Percentiles rank a stretch among this genome's conserved stretches.
Conservation (phyloP, 2,888 invertebrate genomes). For the Hoplodrina blanda region DNA sequence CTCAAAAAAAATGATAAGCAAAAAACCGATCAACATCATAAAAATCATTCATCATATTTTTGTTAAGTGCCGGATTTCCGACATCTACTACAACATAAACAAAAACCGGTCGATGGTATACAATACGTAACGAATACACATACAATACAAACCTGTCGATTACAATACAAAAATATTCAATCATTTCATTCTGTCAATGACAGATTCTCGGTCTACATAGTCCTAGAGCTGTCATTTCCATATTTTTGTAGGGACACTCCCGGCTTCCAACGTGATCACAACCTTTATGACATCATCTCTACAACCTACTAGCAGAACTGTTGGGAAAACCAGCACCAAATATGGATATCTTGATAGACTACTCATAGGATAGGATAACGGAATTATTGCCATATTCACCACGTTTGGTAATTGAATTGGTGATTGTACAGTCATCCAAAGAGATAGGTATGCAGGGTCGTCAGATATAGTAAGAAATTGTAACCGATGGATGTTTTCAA, state of each 20-base stretch:
- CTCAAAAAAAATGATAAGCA: not conserved
- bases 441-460: too few species aligned
- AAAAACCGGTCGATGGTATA: conserved; percentile 38
- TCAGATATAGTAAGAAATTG: too few species aligned
- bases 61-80: conserved; percentile 51
- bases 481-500: too few species aligned
- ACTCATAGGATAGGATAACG: conserved; percentile 16
- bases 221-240: conserved; percentile 18
- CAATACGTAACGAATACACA: conserved; percentile 20
- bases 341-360: conserved; percentile 7
- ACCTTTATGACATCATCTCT: not conserved
- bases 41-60: conserved; percentile 19
- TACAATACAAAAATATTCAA: conserved; percentile 16
- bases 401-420: not conserved
- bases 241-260: not conserved
- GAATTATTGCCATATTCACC: conserved; percentile 9
- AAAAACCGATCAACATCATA: conserved; percentile 4
- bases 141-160: conserved; percentile 7
- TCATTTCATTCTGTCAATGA: conserved; percentile 12
- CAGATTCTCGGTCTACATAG: conserved; percentile 4
- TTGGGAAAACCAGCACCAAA: not conserved
- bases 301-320: not conserved
- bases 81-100: conserved; percentile 31
- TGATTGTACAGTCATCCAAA: not conserved
- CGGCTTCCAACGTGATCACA: not conserved